A percentile compares a stretch with the other conserved stretches of the same genome.
Evolutionary conservation across 2,797 vertebrate species (phyloP).

Genomic region (Cryptoblepharus egeriae): DNA sequence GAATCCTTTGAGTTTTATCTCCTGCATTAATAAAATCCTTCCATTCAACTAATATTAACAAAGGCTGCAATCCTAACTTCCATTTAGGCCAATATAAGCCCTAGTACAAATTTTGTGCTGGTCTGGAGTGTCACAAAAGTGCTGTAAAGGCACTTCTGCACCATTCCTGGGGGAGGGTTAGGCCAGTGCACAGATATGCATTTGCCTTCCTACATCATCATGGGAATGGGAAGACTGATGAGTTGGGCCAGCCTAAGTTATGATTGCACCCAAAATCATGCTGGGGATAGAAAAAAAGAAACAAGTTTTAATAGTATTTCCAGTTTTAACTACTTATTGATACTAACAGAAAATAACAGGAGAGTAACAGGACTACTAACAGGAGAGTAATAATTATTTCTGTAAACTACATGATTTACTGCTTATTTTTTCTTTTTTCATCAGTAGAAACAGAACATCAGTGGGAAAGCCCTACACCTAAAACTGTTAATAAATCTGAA

Average conservation of each 20-base stretch:
- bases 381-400: slow-evolving; percentile 7
- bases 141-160: no score
- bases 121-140: no score
- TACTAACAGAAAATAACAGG: no score
- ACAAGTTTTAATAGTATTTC: slow-evolving; percentile 18
- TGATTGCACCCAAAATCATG: no score
- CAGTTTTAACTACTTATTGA: slow-evolving; percentile 22
- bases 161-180: no score
- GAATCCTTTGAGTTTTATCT: neutral
- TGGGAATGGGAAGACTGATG: no score
- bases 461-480: slow-evolving; percentile 48
- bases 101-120: no score
- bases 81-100: no score
- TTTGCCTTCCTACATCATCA: no score
- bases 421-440: slow-evolving; percentile 45
- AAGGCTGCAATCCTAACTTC: no score
- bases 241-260: no score
- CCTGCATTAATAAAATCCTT: neutral
- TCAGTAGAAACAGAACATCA: slow-evolving; percentile 45
- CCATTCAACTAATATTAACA: neutral
- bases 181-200: no score
- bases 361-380: neutral
- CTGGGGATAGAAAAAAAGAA: neutral
- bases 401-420: slow-evolving; percentile 20
- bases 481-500: slow-evolving; percentile 46